Base-by-base conservation (phyloP, 2,888 invertebrate species). In the Ferdinandea cuprea region DNA sequence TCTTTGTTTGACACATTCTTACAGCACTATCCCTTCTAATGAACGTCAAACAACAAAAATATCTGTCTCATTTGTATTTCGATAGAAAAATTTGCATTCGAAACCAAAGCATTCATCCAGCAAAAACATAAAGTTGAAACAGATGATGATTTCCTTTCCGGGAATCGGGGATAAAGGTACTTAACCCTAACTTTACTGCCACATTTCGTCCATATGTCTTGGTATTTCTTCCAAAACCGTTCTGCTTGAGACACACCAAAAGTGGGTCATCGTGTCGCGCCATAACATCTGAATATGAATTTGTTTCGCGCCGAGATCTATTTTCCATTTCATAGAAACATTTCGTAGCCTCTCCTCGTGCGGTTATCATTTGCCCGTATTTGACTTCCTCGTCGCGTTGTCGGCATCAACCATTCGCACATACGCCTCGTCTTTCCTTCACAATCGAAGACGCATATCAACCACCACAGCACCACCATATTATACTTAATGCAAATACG, bases 401-500 rank as follows among this genome's bases (percentile, higher is more conserved):
- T 35, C 46, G 50, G 21, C 11, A 30, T 21, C 25, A 2, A 25
- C 9, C 21, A n/a, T 19, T 15, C 15, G 42, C 17, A 15, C 2
- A 7, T 35, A 32, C n/a, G n/a, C n/a, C n/a, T n/a, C n/a, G n/a
- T n/a, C n/a, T n/a, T n/a, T n/a, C 11, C 42, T 3, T 30, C 2
- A 59, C 37, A 35, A 58, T 46, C 17, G 58, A 61, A 52, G 61
- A 61, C n/a, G 42, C 25, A 40, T 11, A 3, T 48, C 11, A 28
- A 48, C 40, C 40, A 17, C 52, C 61, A 50, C 59, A 19, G 50
- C 35, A 35, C n/a, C 35, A n/a, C 11, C 32, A 32, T 9, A 9
- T 35, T n/a, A 25, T 71, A 50, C 30, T 50, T 21, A 44, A 71
- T 61, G 61, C 61, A 61, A 72, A 72, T 72, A 61, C 11, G 11